Conservation (phyloP, 1,140 invertebrate species). For the Drosophila bipectinata region DNA sequence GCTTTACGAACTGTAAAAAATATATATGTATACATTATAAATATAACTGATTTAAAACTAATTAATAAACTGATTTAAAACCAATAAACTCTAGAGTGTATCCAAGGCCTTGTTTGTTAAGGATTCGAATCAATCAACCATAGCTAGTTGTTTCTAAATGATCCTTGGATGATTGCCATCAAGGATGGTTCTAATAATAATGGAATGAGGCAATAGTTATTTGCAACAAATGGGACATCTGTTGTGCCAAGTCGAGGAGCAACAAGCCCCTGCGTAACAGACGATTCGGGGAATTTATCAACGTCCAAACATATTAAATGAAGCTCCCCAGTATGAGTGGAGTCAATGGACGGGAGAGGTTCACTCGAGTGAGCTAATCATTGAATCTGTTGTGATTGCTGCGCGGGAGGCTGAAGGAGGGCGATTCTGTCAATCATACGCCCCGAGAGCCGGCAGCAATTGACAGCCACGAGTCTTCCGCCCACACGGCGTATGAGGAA, state of each 20-base stretch:
- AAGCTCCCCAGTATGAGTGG: conserved; percentile 23
- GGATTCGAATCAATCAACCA: not conserved
- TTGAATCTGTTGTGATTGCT: conserved; percentile 26
- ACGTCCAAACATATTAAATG: conserved; percentile 60
- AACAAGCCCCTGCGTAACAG: conserved; percentile 25
- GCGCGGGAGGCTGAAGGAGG: not conserved
- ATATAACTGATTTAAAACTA: conserved; percentile 72
- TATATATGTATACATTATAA: conserved; percentile 77
- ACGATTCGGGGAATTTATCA: conserved; percentile 61
- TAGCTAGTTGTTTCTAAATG: too few relatives aligned
- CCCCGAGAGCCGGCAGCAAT: conserved; percentile 50
- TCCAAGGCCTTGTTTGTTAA: not conserved
- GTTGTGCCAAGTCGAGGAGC: conserved; percentile 25
- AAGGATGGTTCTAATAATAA: not conserved
- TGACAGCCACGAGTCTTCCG: conserved; percentile 16
- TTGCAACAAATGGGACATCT: conserved; percentile 15
- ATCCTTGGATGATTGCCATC: not conserved
- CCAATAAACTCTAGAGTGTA: conserved; percentile 55
- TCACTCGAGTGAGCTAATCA: conserved; percentile 38
- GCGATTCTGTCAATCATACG: conserved; percentile 64
- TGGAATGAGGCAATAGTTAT: not conserved
- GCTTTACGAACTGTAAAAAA: conserved; percentile 80
- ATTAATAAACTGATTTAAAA: conserved; percentile 74
- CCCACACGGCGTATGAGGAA: conserved; percentile 19
- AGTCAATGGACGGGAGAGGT: conserved; percentile 9